Percentiles rank a stretch among this genome's conserved stretches.
Conservation (phyloP, 2,113 vertebrate species). For the Andinoacara biseriatus region DNA sequence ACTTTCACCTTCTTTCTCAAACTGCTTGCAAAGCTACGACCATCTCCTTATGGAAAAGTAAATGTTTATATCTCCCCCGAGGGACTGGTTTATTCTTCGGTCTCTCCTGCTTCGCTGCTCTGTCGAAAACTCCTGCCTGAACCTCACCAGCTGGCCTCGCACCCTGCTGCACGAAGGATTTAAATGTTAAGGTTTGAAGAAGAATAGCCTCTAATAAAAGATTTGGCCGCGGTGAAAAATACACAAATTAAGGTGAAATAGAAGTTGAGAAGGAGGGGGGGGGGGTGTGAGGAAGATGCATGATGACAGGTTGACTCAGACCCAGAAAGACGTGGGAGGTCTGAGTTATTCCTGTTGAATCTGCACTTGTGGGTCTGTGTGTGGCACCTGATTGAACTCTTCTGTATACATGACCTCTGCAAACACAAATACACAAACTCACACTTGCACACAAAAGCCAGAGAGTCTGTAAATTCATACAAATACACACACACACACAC, state of each 20-base stretch:
- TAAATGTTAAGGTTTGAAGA: slow-evolving; percentile 32
- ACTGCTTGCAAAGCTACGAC: slow-evolving; percentile 30
- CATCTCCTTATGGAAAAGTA: slow-evolving; percentile 65
- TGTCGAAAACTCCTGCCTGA: slow-evolving; percentile 64
- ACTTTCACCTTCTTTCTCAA: not conserved
- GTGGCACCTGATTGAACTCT: slow-evolving; percentile 73
- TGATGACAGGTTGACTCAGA: slow-evolving; percentile 49
- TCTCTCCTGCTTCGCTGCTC: slow-evolving; percentile 36
- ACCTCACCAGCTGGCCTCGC: slow-evolving; percentile 57
- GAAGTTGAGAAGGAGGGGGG: slow-evolving; percentile 25
- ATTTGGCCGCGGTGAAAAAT: slow-evolving; percentile 34
- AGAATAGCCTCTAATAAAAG: slow-evolving; percentile 42
- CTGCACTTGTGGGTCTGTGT: slow-evolving; percentile 57
- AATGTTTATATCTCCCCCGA: slow-evolving; percentile 72
- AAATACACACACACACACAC: not conserved
- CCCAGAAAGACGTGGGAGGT: slow-evolving; percentile 67
- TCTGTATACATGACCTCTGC: slow-evolving; percentile 69
- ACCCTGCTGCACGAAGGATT: not conserved
- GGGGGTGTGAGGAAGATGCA: slow-evolving; percentile 43
- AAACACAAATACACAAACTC: slow-evolving; percentile 72
- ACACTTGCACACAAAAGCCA: slow-evolving; percentile 54
- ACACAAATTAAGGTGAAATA: slow-evolving; percentile 53
- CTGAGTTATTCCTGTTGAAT: slow-evolving; percentile 55
- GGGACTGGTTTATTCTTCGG: slow-evolving; percentile 53
- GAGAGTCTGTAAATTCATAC: slow-evolving; percentile 13